phyloP scores from a whole-genome alignment of 2,888 invertebrate species.

The Drosophila histrio region DNA sequence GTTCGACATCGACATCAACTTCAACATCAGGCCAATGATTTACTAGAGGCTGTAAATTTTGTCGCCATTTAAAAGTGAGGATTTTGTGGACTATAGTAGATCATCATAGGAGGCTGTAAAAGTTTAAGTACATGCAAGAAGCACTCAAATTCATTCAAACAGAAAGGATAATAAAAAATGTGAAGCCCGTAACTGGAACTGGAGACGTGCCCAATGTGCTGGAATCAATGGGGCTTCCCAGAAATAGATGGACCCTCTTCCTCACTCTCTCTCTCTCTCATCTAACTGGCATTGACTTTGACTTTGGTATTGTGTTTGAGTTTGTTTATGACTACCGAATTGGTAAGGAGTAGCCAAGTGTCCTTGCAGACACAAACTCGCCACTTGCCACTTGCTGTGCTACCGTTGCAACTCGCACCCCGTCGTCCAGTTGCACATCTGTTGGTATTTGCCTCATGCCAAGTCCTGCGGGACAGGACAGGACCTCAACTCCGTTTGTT shows the following conservation, averaged over 20 bases:
- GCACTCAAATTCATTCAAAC: slow-evolving; percentile 68
- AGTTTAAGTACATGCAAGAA: slow-evolving; percentile 45
- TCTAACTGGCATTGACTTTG: neutral
- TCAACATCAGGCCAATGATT: slow-evolving; percentile 42
- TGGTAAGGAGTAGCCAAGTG: slow-evolving; percentile 42
- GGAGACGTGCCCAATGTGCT: slow-evolving; percentile 35
- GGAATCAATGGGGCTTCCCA: slow-evolving; percentile 19
- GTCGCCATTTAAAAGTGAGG: slow-evolving; percentile 44
- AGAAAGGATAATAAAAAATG: slow-evolving; percentile 53
- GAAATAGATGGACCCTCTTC: slow-evolving; percentile 25
- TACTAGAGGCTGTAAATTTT: slow-evolving; percentile 67
- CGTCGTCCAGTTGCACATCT: slow-evolving; percentile 42
- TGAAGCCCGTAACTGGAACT: slow-evolving; percentile 8
- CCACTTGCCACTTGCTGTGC: slow-evolving; percentile 64
- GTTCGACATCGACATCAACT: slow-evolving; percentile 13
- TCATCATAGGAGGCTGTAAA: slow-evolving; percentile 63
- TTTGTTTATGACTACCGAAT: slow-evolving; percentile 64
- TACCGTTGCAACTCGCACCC: slow-evolving; percentile 40
- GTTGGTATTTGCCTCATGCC: slow-evolving; percentile 52
- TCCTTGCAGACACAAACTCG: slow-evolving; percentile 17
- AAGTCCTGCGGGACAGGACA: slow-evolving; percentile 67
- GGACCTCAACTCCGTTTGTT: slow-evolving; percentile 60
- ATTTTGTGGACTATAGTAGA: slow-evolving; percentile 29
- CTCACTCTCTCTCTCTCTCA: neutral
- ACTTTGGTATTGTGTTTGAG: slow-evolving; percentile 27